phyloP scores from a whole-genome alignment of 2,797 vertebrate species.

The Vultur gryphus region DNA sequence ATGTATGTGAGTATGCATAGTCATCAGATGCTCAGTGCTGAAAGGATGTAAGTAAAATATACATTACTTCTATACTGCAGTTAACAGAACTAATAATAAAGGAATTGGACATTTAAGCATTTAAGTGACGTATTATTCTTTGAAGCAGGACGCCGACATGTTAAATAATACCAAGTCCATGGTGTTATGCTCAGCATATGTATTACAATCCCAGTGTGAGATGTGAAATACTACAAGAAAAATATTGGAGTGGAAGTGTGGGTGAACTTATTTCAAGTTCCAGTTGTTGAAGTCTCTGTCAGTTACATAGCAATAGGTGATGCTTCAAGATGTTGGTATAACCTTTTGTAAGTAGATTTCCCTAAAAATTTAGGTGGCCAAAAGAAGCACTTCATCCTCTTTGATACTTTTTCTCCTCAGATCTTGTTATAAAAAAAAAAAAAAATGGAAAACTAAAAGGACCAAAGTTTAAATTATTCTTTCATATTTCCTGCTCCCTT shows the following conservation, averaged over 20 bases:
- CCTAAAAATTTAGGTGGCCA: background rate
- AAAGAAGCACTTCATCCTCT: background rate
- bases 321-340: background rate
- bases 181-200: background rate
- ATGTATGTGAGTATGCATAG: background rate
- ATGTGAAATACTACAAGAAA: background rate
- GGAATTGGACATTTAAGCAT: background rate
- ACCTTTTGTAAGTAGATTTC: background rate
- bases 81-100: background rate
- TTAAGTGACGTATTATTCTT: background rate
- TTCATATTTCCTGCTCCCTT: background rate
- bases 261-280: background rate
- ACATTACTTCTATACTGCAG: background rate
- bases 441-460: background rate
- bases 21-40: background rate
- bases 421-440: background rate
- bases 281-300: background rate
- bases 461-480: background rate
- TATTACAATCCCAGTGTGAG: background rate
- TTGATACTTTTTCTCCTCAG: background rate
- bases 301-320: accelerated
- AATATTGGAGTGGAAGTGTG: background rate
- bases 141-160: background rate
- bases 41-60: background rate
- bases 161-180: background rate